Base-by-base conservation (phyloP, 2,797 vertebrate species). In the Synanceia verrucosa region DNA sequence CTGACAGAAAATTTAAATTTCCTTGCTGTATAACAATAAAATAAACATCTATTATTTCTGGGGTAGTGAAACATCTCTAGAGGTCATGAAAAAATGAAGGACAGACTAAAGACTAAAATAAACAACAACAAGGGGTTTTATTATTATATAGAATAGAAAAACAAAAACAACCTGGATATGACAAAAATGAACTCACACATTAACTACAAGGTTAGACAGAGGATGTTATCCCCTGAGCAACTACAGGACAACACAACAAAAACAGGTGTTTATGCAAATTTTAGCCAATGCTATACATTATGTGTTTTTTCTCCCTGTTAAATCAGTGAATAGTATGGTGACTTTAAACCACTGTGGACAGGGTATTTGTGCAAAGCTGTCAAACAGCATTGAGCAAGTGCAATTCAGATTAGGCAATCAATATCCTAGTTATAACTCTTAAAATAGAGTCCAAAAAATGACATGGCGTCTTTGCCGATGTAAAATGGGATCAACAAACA, bases 21-120 rank as follows among this genome's bases (percentile, higher is more conserved):
- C 16, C 8, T 44, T 12, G 34, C 37, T 14, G 6, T 6, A 34
- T 53, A 26, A 57, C 19, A 58, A 47, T 29, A 57, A 16, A 34
- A 18, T n/a, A 21, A 46, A 66, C 3, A 56, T 19, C 1, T 50
- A 53, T 53, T 65, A 37, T 53, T 69, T 58, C n/a, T 47, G 12
- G 24, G 36, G 23, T 18, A 34, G 26, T 53, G 31, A 46, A 41
- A 43, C 41, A 37, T 66, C 60, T 72, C 11, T 23, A 11, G 3
- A 70, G 61, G 23, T 57, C 26, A 51, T 43, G 11, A 34, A 13
- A 58, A 57, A 44, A 65, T 57, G 26, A 53, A 63, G 10, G 24
- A 31, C 10, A 23, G 2, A 62, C 63, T 4, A 60, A 60, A 48
- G 24, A 43, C n/a, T 44, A 13, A 55, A 34, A 19, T 7, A 43